Evolutionary conservation across 2,888 invertebrate species (phyloP).

Genomic region (Tryphoninae sp.): DNA sequence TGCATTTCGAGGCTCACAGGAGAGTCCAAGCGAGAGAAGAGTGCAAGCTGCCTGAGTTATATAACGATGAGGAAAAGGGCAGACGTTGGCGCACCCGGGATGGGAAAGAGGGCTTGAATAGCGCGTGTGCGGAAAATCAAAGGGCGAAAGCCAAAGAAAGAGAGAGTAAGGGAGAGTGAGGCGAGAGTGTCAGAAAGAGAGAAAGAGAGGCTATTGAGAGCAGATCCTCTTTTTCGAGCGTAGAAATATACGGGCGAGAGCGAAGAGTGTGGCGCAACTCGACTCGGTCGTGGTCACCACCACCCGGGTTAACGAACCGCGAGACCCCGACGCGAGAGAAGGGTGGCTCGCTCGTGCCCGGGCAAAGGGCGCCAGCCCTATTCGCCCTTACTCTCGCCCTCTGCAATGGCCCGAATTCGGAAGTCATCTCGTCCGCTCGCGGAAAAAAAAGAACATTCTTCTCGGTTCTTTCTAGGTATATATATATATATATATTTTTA

Average conservation of each 20-base stretch:
- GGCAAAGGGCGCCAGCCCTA: constrained; percentile 53
- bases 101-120: constrained; percentile 48
- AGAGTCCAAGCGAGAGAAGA: constrained; percentile 27
- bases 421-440: constrained; percentile 36
- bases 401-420: constrained; percentile 34
- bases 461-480: neutral
- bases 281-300: constrained; percentile 43
- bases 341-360: constrained; percentile 41
- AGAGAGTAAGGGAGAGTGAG: neutral
- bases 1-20: neutral
- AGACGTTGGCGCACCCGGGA: constrained; percentile 1
- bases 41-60: constrained; percentile 25
- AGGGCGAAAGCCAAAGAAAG: constrained; percentile 24
- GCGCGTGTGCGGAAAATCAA: constrained; percentile 56
- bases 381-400: constrained; percentile 2
- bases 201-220: constrained; percentile 4
- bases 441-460: constrained; percentile 30
- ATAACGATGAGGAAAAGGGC: constrained; percentile 11
- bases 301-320: constrained; percentile 61
- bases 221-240: constrained; percentile 43
- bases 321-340: constrained; percentile 41
- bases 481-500: neutral
- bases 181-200: neutral
- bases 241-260: constrained; percentile 37
- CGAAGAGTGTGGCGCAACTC: constrained; percentile 32